Conservation (phyloP, 2,113 vertebrate species). For the Zosterops hypoxanthus region DNA sequence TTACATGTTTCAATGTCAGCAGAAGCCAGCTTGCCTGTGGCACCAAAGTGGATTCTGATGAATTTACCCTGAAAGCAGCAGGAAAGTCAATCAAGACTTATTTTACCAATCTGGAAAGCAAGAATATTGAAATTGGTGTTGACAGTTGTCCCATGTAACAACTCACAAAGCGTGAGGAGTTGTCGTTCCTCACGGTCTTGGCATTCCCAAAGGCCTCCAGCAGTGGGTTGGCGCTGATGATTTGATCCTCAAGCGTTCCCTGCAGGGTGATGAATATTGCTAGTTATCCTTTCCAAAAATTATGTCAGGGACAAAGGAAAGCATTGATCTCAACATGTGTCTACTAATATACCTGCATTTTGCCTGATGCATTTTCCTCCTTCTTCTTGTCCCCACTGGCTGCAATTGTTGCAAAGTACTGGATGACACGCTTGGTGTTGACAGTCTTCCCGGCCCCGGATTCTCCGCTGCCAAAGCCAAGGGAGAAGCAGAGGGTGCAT, state of each 20-base stretch:
- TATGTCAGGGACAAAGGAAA: background rate
- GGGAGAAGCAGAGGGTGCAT: background rate
- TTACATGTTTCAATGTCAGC: constrained; percentile 97
- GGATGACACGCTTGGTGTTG: constrained; percentile 94
- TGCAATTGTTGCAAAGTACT: constrained; percentile 96
- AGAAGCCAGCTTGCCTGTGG: constrained; percentile 92
- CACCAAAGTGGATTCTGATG: constrained; percentile 90
- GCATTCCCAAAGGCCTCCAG: constrained; percentile 77
- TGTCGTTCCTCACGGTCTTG: constrained; percentile 77
- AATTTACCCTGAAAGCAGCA: constrained; percentile 84
- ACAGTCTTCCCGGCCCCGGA: constrained; percentile 95
- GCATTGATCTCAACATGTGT: background rate
- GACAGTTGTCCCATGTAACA: background rate
- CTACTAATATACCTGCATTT: constrained; percentile 76
- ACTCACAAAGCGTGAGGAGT: constrained; percentile 78
- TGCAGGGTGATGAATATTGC: background rate
- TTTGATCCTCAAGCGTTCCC: constrained; percentile 86
- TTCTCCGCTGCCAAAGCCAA: constrained; percentile 71
- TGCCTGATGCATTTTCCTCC: constrained; percentile 66
- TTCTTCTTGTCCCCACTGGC: constrained; percentile 80
- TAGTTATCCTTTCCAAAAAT: background rate
- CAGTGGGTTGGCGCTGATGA: constrained; percentile 76
- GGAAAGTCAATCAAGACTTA: background rate
- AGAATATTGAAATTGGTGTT: background rate
- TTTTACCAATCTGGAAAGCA: background rate